These are phyloP conservation scores for Sorex fumeus DNA, from an alignment of 2,113 vertebrate species.

Conservation along the genomic window DNA sequence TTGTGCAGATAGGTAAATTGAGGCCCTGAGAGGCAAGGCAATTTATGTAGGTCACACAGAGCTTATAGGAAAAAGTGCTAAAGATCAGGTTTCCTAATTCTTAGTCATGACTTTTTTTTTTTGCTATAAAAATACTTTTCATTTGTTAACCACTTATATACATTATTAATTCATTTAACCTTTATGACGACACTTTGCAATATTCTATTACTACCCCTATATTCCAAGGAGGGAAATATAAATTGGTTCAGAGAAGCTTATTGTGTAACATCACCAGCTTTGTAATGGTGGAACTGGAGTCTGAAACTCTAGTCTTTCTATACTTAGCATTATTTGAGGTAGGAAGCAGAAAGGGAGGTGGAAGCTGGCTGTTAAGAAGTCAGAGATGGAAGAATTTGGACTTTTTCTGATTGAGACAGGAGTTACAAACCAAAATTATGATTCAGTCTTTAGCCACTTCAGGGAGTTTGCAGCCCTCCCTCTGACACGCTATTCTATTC, in stretches of 20 bases:
- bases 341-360: slow-evolving; percentile 9
- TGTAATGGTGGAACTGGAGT: not conserved
- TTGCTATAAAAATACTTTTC: not conserved
- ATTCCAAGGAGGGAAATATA: slow-evolving; percentile 34
- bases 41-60: slow-evolving; percentile 4
- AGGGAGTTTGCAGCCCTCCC: not conserved
- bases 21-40: slow-evolving; percentile 46
- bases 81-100: slow-evolving; percentile 50
- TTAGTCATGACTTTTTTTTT: slow-evolving; percentile 38
- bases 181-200: not conserved
- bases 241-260: slow-evolving; percentile 43
- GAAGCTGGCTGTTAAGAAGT: not conserved
- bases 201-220: slow-evolving; percentile 14
- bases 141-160: slow-evolving; percentile 8
- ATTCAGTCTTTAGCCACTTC: not conserved
- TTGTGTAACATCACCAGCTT: not conserved
- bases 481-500: not conserved
- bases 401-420: not conserved
- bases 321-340: slow-evolving; percentile 18
- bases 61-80: not conserved
- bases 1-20: slow-evolving; percentile 52
- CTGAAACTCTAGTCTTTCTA: slow-evolving; percentile 52
- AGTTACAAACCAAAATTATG: not conserved
- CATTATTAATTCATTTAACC: slow-evolving; percentile 56
- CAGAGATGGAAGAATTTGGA: slow-evolving; percentile 26